Evolutionary conservation across 2,888 invertebrate species (phyloP), one percentile per base, ranked within the genome.

Genomic region (Drosophila rellima): DNA sequence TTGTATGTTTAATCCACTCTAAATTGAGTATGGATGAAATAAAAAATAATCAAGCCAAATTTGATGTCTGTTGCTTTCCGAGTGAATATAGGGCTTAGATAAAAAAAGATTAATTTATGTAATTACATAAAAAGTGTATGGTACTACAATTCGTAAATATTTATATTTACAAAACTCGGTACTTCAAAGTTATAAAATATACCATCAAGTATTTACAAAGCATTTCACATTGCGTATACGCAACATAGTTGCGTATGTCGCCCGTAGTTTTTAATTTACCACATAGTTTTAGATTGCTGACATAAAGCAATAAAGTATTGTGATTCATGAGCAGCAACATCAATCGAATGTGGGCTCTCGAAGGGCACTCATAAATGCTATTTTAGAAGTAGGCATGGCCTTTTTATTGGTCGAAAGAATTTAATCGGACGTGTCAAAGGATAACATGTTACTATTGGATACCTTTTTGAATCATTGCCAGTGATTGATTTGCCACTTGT

Each of bases 401-500:
- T 63, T 42, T 67, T 71, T 60, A 39, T 67, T 68, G 76, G 57
- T 60, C 60, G 50, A 78, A 65, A 37, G 60, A 70, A 74, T 74
- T 67, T 71, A 64, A 76, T 78, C 76, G 71, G 44, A 76, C 44
- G 26, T 69, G 60, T 50, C 57, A 61, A 17, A 37, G 52, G 8
- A 3, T 39, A n/a, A 7, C n/a, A n/a, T 40, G 40, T 33, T 17
- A 26, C 62, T 40, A 60, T 60, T 69, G 74, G 71, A 63, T 77
- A 82, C 85, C 80, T 77, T 52, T 52, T 35, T 44, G 17, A 69
- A 68, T 70, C 66, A 68, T 68, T 48, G 77, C 67, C 71, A 47
- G 37, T 83, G 82, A 82, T 82, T 83, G 86, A 83, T 81, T 69
- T 37, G 10, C 5, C 29, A 31, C 62, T 59, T 78, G 54, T 44